These are phyloP conservation scores for Tor tambroides DNA, from an alignment of 2,113 vertebrate species.

Conservation along the genomic window DNA sequence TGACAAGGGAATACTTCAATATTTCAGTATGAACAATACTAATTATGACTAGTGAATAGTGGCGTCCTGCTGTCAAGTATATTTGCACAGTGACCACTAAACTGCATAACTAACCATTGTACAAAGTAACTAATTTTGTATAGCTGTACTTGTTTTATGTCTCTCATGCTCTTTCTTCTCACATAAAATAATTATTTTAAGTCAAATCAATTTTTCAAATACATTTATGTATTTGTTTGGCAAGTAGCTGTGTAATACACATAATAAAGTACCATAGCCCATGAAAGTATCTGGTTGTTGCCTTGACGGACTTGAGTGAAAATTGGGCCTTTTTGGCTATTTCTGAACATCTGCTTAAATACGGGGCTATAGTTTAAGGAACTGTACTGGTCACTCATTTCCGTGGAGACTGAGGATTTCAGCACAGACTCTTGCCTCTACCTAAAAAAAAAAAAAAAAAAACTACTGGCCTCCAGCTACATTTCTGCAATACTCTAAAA, in stretches of 20 bases:
- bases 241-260: not conserved
- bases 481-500: not conserved
- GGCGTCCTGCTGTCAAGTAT: not conserved
- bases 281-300: not conserved
- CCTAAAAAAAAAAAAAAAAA: not conserved
- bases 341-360: slow-evolving; percentile 2
- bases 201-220: not conserved
- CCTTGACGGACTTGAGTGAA: not conserved
- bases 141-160: not conserved
- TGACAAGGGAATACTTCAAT: not conserved
- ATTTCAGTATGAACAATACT: not conserved
- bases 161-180: not conserved
- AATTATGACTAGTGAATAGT: not conserved
- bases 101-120: not conserved
- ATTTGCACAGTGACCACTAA: not conserved
- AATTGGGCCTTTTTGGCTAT: not conserved
- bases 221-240: not conserved
- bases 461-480: not conserved
- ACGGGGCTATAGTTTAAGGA: not conserved
- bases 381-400: not conserved
- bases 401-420: not conserved
- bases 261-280: not conserved
- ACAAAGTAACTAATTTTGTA: not conserved
- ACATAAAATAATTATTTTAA: not conserved
- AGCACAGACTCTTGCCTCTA: not conserved